These are phyloP conservation scores for Physella acuta DNA, from an alignment of 1,140 invertebrate species.

Conservation along the genomic window DNA sequence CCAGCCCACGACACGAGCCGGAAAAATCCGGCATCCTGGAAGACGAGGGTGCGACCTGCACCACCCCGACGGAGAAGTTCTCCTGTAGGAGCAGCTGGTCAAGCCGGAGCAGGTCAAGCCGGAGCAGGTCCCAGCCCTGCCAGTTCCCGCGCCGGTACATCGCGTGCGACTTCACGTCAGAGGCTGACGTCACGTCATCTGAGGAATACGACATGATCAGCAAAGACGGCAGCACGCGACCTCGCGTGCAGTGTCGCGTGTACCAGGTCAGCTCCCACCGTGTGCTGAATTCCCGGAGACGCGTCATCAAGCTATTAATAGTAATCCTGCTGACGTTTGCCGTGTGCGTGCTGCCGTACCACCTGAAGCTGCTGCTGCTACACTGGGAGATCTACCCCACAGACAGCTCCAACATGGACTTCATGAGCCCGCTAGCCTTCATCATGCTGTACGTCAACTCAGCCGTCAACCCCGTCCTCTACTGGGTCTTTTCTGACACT, in stretches of 20 bases:
- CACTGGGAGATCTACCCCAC: slow-evolving; percentile 37
- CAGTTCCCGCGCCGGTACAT: neutral
- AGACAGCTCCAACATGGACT: slow-evolving; percentile 69
- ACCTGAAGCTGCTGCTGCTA: slow-evolving; percentile 80
- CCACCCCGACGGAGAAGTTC: too few species aligned
- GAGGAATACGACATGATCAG: neutral
- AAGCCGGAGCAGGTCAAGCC: too few species aligned
- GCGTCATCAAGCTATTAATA: slow-evolving; percentile 73
- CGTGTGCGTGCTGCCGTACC: slow-evolving; percentile 81
- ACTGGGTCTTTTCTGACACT: slow-evolving; percentile 77
- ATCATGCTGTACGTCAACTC: slow-evolving; percentile 83
- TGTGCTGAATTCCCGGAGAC: slow-evolving; percentile 45
- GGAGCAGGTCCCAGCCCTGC: too few species aligned
- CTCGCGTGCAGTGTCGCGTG: neutral
- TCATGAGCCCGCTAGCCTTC: slow-evolving; percentile 80
- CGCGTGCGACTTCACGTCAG: neutral
- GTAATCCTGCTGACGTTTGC: slow-evolving; percentile 81
- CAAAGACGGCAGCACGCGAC: neutral
- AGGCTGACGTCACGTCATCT: neutral
- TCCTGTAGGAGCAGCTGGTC: too few species aligned
- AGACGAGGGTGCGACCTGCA: too few species aligned
- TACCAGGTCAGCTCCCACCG: neutral
- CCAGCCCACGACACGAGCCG: too few species aligned
- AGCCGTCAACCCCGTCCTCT: slow-evolving; percentile 80
- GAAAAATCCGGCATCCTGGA: too few species aligned